phyloP scores from a whole-genome alignment of 92 coral and sea anemone species.

The Diadumene lineata region DNA sequence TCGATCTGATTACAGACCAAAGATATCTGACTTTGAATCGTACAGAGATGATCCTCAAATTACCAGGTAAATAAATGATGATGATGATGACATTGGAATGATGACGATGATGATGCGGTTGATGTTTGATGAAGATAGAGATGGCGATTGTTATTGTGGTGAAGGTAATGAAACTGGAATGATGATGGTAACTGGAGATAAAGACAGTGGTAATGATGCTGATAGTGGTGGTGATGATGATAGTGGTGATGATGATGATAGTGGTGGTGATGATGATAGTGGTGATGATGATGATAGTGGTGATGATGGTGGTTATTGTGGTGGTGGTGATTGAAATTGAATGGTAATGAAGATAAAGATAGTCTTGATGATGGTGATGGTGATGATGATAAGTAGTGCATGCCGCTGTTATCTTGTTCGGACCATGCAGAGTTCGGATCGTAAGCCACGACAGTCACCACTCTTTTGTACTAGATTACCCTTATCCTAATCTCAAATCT shows the following conservation, averaged over 20 bases:
- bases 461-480: no score
- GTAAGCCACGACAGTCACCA: no score
- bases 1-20: slow-evolving; percentile 65
- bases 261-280: no score
- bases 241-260: background rate
- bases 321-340: no score
- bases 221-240: background rate
- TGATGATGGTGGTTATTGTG: no score
- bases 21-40: slow-evolving; percentile 53
- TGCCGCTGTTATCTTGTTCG: no score
- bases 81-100: background rate
- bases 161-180: background rate
- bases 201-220: background rate
- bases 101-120: slow-evolving; percentile 9
- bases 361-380: no score
- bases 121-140: background rate
- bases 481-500: no score
- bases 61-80: slow-evolving; percentile 49
- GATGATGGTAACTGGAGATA: background rate
- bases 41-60: slow-evolving; percentile 64
- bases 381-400: no score
- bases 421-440: no score
- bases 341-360: no score
- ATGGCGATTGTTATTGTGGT: background rate
- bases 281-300: no score